Percentiles rank a stretch among this genome's conserved stretches.
Conservation (phyloP, 1,140 invertebrate genomes). For the Platorchestia sp. region DNA sequence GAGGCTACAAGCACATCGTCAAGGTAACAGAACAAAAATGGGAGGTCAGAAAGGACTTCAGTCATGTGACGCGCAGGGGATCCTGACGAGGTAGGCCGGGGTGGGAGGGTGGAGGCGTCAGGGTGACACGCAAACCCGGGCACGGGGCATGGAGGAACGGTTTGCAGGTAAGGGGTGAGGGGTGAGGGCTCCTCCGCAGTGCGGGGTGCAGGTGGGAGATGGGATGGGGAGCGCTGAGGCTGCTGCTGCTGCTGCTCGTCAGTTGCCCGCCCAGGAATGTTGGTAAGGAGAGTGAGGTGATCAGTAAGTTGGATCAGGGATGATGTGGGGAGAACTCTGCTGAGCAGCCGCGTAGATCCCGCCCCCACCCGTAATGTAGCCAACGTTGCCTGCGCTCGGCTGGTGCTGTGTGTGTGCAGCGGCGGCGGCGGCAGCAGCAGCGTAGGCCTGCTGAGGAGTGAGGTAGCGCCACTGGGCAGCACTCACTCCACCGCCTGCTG, state of each 20-base stretch:
- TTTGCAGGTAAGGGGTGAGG: background rate
- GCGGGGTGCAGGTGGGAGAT: background rate
- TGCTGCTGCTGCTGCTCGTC: constrained; percentile 51
- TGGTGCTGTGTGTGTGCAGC: constrained; percentile 23
- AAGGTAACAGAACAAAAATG: too few species aligned
- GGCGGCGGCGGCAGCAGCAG: constrained; percentile 9
- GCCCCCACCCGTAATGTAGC: constrained; percentile 20
- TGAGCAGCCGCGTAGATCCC: constrained; percentile 40
- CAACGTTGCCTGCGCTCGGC: constrained; percentile 41
- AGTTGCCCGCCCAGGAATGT: constrained; percentile 42
- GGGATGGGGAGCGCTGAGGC: constrained; percentile 16
- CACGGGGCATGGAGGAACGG: background rate
- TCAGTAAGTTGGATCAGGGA: constrained; percentile 49
- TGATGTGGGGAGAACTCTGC: constrained; percentile 41
- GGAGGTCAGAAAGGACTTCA: too few species aligned
- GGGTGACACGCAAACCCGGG: background rate
- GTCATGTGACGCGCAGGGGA: too few species aligned
- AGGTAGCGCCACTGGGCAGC: constrained; percentile 33
- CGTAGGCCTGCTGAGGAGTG: constrained; percentile 18
- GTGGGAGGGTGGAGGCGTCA: background rate
- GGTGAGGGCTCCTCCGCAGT: background rate
- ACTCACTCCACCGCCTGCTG: background rate
- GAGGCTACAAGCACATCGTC: too few species aligned
- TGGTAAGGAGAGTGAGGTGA: constrained; percentile 46
- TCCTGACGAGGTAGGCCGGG: background rate